Base-by-base conservation (phyloP, 2,888 invertebrate species). In the Pegoplata infirma region DNA sequence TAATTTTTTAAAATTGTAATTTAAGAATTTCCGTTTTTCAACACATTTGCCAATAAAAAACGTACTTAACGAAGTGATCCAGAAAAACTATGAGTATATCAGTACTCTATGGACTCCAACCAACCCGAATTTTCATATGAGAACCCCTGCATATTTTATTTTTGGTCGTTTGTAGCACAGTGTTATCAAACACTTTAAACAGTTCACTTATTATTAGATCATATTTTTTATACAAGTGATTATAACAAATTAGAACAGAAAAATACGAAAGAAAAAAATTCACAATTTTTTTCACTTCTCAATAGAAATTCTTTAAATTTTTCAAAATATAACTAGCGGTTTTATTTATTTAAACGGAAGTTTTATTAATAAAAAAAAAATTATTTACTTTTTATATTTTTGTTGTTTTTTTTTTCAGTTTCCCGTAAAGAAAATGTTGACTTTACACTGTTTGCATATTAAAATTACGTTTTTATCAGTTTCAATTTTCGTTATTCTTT, bases 401-500 rank as follows among this genome's bases (percentile, higher is more conserved):
- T n/a, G n/a, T n/a, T n/a, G n/a, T n/a, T n/a, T n/a, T n/a, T n/a
- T n/a, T n/a, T n/a, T n/a, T n/a, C n/a, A n/a, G n/a, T n/a, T 53
- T 53, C 12, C 16, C 28, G 12, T 32, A 16, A 46, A 25, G 23
- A 19, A 49, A 49, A 23, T 49, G 23, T 23, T 49, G 4, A n/a
- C 25, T 21, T 49, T 19, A 25, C 12, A 25, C n/a, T 23, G 5
- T 12, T 25, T 53, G 23, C 51, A 25, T 53, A 25, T 19, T 49
- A 21, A 23, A 14, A 2, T 17, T 25, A 36, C n/a, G 40, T 25
- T 8, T 28, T 63, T 47, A n/a, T 64, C 10, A 36, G 23, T 47
- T 32, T 25, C 25, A 59, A 7, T 49, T 69, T 59, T n/a, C n/a
- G 32, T 58, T 59, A n/a, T n/a, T n/a, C n/a, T n/a, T n/a, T n/a